These are phyloP conservation scores for Amniataba percoides DNA, from an alignment of 2,797 vertebrate species.

Conservation along the genomic window DNA sequence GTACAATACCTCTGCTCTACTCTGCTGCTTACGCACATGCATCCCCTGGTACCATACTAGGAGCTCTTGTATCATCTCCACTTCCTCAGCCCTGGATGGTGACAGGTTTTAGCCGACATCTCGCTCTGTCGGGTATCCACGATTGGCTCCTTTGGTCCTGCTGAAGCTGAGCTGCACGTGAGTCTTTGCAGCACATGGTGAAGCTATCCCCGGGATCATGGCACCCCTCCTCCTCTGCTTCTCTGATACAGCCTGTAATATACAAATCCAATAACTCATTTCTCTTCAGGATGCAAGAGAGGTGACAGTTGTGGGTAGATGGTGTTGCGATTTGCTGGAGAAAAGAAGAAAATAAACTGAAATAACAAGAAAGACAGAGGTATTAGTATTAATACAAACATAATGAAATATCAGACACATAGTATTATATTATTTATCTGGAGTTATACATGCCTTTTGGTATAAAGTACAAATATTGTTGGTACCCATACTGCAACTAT, in stretches of 20 bases:
- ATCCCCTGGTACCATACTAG: constrained; percentile 2
- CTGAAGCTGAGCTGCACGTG: constrained; percentile 35
- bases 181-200: constrained; percentile 48
- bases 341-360: constrained; percentile 14
- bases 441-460: neutral
- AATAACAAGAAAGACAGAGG: constrained; percentile 1
- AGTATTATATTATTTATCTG: no score
- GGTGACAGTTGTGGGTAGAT: constrained; percentile 62
- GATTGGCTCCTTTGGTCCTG: neutral
- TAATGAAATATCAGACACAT: neutral
- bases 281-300: constrained; percentile 30
- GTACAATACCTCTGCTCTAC: neutral
- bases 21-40: constrained; percentile 12
- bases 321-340: neutral
- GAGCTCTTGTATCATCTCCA: constrained; percentile 21
- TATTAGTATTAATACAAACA: neutral
- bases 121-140: constrained; percentile 3
- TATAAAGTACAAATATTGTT: neutral
- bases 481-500: neutral
- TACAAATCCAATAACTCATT: constrained; percentile 32
- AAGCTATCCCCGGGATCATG: constrained; percentile 12
- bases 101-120: constrained; percentile 2
- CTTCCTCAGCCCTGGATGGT: neutral
- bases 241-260: neutral
- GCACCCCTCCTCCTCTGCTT: constrained; percentile 40